These are phyloP conservation scores for Paracanthobrama guichenoti DNA, from an alignment of 2,113 vertebrate species.

Conservation along the genomic window DNA sequence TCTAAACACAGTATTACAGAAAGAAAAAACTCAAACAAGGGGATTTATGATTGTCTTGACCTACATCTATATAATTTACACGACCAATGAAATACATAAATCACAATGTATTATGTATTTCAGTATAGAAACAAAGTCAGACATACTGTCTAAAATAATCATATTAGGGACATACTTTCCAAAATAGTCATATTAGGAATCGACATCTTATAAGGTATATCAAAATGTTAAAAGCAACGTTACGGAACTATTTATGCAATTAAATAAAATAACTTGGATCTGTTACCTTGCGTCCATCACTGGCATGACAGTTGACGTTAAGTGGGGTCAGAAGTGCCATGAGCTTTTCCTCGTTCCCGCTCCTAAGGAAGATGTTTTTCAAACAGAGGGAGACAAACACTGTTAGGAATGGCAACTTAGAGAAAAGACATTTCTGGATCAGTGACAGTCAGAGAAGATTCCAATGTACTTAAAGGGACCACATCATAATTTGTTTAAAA, in stretches of 20 bases:
- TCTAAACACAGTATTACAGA: neutral
- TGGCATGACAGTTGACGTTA: constrained; percentile 99
- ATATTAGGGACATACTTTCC: neutral
- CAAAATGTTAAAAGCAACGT: neutral
- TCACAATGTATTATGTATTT: neutral
- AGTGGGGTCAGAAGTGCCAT: constrained; percentile 98
- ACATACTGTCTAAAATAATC: neutral
- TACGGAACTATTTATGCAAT: neutral
- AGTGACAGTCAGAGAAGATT: neutral
- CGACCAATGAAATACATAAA: neutral
- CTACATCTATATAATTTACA: neutral
- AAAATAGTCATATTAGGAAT: neutral
- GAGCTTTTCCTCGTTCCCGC: constrained; percentile 99
- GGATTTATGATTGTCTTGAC: neutral
- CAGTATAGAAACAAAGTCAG: neutral
- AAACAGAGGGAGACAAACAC: constrained; percentile 36
- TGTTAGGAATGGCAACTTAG: neutral
- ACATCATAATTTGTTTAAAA: neutral
- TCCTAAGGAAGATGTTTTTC: constrained; percentile 73
- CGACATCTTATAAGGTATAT: neutral
- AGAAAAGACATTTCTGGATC: neutral
- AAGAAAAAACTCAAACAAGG: neutral
- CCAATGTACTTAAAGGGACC: neutral
- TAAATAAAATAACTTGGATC: neutral
- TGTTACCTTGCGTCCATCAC: constrained; percentile 94